Conservation (phyloP, 2,888 invertebrate species). For the Volucella bombylans region DNA sequence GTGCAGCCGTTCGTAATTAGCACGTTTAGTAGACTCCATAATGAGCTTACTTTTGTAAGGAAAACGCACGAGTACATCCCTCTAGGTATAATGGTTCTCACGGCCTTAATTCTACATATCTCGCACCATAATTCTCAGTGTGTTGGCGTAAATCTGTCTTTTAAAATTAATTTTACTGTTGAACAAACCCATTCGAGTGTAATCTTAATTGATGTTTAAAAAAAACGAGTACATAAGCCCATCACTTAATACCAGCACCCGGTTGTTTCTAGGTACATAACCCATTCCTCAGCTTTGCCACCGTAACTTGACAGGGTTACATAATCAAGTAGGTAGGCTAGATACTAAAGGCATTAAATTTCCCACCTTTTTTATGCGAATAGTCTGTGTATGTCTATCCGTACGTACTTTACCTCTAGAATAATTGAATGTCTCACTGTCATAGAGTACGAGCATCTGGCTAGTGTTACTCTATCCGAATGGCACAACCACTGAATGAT, state of each 20-base stretch:
- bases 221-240: neutral
- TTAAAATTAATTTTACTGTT: slow-evolving; percentile 57
- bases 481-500: slow-evolving; percentile 11
- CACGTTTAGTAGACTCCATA: slow-evolving; percentile 5
- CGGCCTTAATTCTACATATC: slow-evolving; percentile 2
- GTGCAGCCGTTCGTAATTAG: neutral
- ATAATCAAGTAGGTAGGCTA: slow-evolving; percentile 30
- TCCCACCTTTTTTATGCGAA: slow-evolving; percentile 46
- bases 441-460: neutral
- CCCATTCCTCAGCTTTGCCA: slow-evolving; percentile 5
- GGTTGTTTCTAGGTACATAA: neutral
- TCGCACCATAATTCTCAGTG: neutral
- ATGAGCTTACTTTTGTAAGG: neutral
- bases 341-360: slow-evolving; percentile 22
- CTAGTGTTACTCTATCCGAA: slow-evolving; percentile 38
- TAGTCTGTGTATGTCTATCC: too few relatives aligned
- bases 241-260: neutral
- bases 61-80: neutral
- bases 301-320: slow-evolving; percentile 22
- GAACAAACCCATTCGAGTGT: slow-evolving; percentile 40
- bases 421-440: slow-evolving; percentile 57
- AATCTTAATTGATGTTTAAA: slow-evolving; percentile 25
- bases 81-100: slow-evolving; percentile 23
- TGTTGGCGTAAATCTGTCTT: slow-evolving; percentile 55
- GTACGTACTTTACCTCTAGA: slow-evolving; percentile 59